Conservation (phyloP, 2,888 invertebrate species). For the Cylindroiulus punctatus region DNA sequence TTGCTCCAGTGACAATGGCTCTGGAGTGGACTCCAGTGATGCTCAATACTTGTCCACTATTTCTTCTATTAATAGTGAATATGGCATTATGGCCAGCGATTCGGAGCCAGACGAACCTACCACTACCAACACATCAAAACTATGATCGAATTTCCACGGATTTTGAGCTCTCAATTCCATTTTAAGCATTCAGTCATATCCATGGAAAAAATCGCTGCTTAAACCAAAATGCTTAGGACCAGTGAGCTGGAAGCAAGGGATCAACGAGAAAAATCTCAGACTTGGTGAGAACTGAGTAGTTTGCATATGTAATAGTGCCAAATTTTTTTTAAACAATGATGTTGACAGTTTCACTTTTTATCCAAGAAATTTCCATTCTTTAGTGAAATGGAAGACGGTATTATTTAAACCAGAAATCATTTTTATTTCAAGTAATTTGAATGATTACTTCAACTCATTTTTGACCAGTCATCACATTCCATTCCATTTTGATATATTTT, state of each 20-base stretch:
- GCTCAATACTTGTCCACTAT: constrained; percentile 55
- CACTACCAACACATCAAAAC: constrained; percentile 53
- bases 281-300: background rate
- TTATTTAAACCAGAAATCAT: background rate
- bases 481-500: background rate
- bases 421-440: background rate
- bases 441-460: background rate
- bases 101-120: constrained; percentile 52
- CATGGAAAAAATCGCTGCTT: constrained; percentile 4
- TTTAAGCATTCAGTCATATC: background rate
- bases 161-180: background rate
- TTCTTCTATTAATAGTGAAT: constrained; percentile 56
- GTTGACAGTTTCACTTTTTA: background rate
- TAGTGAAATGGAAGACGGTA: background rate
- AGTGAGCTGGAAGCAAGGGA: constrained; percentile 1
- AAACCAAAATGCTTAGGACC: background rate
- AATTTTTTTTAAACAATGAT: background rate
- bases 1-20: constrained; percentile 47
- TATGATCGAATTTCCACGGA: constrained; percentile 41
- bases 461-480: constrained; percentile 22
- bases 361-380: constrained; percentile 14
- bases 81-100: constrained; percentile 54
- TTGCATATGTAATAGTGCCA: constrained; percentile 5
- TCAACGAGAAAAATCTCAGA: background rate
- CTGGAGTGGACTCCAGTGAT: constrained; percentile 51